A percentile compares a stretch with the other conserved stretches of the same genome.
These are phyloP conservation scores for Sibirionetta formosa DNA, from an alignment of 2,797 vertebrate genomes.

Conservation along the genomic window DNA sequence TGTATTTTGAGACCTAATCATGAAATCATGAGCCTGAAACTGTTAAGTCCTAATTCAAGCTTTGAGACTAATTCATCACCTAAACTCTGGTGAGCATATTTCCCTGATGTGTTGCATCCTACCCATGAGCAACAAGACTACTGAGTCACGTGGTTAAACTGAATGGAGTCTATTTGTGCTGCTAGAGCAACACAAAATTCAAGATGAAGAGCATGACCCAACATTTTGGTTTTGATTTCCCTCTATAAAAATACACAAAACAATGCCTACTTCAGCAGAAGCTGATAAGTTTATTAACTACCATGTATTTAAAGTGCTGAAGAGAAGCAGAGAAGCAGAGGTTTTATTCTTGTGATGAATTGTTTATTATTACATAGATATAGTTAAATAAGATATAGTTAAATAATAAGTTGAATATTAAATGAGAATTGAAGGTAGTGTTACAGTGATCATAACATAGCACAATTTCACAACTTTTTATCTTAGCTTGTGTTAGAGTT, in stretches of 20 bases:
- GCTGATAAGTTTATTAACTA: neutral
- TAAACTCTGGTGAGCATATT: neutral
- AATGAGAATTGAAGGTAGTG: neutral
- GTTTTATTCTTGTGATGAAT: neutral
- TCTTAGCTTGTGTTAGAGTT: neutral
- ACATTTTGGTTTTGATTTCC: neutral
- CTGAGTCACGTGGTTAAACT: neutral
- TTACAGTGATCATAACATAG: neutral
- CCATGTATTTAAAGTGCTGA: neutral
- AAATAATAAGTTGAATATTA: neutral
- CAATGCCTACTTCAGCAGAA: neutral
- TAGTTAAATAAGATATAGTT: conserved; percentile 11
- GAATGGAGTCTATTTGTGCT: neutral
- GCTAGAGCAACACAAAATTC: conserved; percentile 18
- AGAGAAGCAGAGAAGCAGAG: neutral
- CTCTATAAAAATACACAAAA: neutral
- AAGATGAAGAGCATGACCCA: neutral
- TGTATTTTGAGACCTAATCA: neutral
- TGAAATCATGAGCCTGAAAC: neutral
- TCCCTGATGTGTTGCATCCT: neutral
- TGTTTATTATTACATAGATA: neutral
- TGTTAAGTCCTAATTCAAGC: neutral
- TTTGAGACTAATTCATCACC: neutral
- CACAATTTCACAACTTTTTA: neutral
- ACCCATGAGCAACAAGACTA: neutral